phyloP scores from a whole-genome alignment of 1,140 invertebrate genomes.

The Psix sp. region DNA sequence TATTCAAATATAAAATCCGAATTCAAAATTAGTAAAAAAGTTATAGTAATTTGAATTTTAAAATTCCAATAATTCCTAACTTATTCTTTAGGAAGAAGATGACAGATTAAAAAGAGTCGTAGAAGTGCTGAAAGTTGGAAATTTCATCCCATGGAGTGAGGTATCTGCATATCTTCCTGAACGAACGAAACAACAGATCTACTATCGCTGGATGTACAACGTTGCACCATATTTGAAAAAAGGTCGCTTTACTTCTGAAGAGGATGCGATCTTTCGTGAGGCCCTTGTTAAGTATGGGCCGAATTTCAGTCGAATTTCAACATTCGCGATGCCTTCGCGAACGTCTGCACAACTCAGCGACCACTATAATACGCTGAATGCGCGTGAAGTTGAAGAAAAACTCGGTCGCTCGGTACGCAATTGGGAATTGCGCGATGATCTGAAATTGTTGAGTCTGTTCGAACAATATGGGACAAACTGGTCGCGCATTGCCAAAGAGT shows the following conservation, averaged over 20 bases:
- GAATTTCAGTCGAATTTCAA: constrained; percentile 78
- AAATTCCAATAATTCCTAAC: background rate
- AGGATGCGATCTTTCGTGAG: constrained; percentile 80
- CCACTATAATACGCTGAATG: constrained; percentile 75
- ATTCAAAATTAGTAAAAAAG: constrained; percentile 77
- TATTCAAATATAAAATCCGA: constrained; percentile 77
- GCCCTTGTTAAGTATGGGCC: constrained; percentile 80
- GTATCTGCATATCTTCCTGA: constrained; percentile 79
- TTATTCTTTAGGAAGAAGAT: constrained; percentile 76
- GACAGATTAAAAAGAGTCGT: constrained; percentile 77
- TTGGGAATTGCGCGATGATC: constrained; percentile 58
- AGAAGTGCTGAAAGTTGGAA: constrained; percentile 78
- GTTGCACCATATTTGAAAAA: constrained; percentile 75
- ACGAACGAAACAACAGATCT: constrained; percentile 81
- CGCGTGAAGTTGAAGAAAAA: constrained; percentile 56
- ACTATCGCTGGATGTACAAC: constrained; percentile 76
- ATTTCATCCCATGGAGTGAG: constrained; percentile 82
- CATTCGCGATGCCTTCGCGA: constrained; percentile 76
- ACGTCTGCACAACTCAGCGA: constrained; percentile 77
- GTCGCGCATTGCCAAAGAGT: constrained; percentile 70
- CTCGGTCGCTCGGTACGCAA: constrained; percentile 7
- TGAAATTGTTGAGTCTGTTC: constrained; percentile 70
- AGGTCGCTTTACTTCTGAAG: constrained; percentile 80
- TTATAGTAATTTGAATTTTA: constrained; percentile 78
- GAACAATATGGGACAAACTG: constrained; percentile 71